Percentiles rank a stretch among this genome's conserved stretches.
These are phyloP conservation scores for Pogonomyrmex californicus DNA, from an alignment of 1,140 invertebrate genomes.

Conservation along the genomic window DNA sequence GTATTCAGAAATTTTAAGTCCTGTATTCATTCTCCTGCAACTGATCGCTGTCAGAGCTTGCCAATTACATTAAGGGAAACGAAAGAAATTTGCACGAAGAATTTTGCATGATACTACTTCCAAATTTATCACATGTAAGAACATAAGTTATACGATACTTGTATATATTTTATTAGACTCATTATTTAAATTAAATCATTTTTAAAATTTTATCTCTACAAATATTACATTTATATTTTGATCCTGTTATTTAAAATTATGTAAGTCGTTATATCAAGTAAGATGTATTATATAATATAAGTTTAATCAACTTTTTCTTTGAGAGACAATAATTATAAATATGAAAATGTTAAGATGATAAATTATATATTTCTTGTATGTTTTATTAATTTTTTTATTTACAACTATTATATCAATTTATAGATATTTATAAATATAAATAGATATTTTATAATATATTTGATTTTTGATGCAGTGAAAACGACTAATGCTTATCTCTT, in stretches of 20 bases:
- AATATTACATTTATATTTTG: slow-evolving; percentile 5
- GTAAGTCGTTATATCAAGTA: background rate
- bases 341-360: background rate
- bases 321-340: background rate
- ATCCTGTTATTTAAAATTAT: background rate
- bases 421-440: background rate
- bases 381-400: background rate
- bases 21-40: slow-evolving; percentile 96
- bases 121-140: slow-evolving; percentile 22
- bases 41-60: slow-evolving; percentile 97
- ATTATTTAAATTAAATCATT: slow-evolving; percentile 40
- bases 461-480: background rate
- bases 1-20: slow-evolving; percentile 97
- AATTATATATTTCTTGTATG: slow-evolving; percentile 10
- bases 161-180: slow-evolving; percentile 42
- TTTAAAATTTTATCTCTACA: background rate
- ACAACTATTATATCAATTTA: background rate
- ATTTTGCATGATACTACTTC: background rate
- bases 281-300: background rate
- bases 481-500: background rate
- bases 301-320: slow-evolving; percentile 28
- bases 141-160: slow-evolving; percentile 11
- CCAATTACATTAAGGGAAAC: slow-evolving; percentile 90
- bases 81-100: background rate
- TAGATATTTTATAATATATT: background rate